These are phyloP conservation scores for Lethocerus indicus DNA, from an alignment of 1,140 invertebrate genomes.

Conservation along the genomic window DNA sequence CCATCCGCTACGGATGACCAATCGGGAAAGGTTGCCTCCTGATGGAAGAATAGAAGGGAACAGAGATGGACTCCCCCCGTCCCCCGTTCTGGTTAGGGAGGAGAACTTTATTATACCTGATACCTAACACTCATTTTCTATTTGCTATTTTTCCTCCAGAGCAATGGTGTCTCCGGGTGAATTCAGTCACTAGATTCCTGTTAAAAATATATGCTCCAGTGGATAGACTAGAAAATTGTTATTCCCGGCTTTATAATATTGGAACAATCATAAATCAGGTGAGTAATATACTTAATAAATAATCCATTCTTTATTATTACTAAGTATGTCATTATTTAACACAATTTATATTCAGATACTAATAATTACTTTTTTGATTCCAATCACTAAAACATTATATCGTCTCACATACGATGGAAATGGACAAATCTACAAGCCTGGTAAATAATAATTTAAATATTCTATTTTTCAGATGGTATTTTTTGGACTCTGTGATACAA, in stretches of 20 bases:
- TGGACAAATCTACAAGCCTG: background rate
- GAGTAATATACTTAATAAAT: conserved; percentile 14
- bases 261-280: conserved; percentile 46
- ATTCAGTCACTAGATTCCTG: background rate
- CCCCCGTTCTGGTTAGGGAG: too few relatives aligned
- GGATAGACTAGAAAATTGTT: conserved; percentile 30
- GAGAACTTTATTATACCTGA: background rate
- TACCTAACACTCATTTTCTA: background rate
- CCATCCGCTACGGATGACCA: too few relatives aligned
- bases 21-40: too few relatives aligned
- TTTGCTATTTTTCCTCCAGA: background rate
- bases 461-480: conserved; percentile 42
- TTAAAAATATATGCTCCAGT: conserved; percentile 1
- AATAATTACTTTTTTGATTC: background rate
- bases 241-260: conserved; percentile 44
- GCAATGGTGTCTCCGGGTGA: background rate
- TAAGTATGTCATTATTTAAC: background rate
- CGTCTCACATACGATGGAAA: background rate
- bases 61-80: too few relatives aligned
- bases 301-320: background rate
- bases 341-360: background rate
- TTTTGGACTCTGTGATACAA: conserved; percentile 49
- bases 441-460: conserved; percentile 8
- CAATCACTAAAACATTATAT: background rate
- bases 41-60: too few relatives aligned